Evolutionary conservation across 2,113 vertebrate genomes (phyloP), one percentile per base, ranked within the genome.

Genomic region (Lagopus muta): DNA sequence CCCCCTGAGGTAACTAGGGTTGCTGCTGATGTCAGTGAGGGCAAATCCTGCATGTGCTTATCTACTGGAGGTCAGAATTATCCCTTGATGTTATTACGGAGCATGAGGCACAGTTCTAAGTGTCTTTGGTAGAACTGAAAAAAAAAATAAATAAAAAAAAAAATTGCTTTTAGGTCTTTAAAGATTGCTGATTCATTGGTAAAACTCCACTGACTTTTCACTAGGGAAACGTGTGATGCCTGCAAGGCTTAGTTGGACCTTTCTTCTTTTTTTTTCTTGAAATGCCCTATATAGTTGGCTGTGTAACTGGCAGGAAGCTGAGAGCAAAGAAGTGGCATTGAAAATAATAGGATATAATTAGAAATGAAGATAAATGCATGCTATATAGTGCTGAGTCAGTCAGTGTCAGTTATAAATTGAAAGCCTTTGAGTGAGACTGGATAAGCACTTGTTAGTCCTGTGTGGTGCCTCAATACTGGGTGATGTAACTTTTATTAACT

Each of bases 131-230:
- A 64, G 14, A 16, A 16, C 58, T 54, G 42, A 16, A 75, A 6
- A 6, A 27, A 6, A 6, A 27, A 71, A 40, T 24, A 11, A 16
- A 6, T n/a, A 6, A 24, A 67, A 43, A 6, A 27, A 71, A 40
- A 50, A 11, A 16, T 62, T 72, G 43, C 10, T 16, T 82, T 67
- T 84, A 64, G 16, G 15, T 50, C 11, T 62, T 70, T 60, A 45
- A 62, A 19, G 6, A 12, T 71, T 67, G 42, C 57, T 58, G 14
- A 6, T 74, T 34, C 80, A 8, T 40, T 22, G 32, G 45, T 88
- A 73, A 36, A 80, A 17, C 8, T 57, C 30, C 12, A 48, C 42
- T 0, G 0, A 32, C n/a, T 61, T 64, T 64, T 27, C 28, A 66
- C 3, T 21, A 70, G 25, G 10, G 36, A 85, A 88, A 69, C 0